These are phyloP conservation scores for Hydroisotoma schaefferi DNA, from an alignment of 2,888 invertebrate genomes.

Conservation along the genomic window DNA sequence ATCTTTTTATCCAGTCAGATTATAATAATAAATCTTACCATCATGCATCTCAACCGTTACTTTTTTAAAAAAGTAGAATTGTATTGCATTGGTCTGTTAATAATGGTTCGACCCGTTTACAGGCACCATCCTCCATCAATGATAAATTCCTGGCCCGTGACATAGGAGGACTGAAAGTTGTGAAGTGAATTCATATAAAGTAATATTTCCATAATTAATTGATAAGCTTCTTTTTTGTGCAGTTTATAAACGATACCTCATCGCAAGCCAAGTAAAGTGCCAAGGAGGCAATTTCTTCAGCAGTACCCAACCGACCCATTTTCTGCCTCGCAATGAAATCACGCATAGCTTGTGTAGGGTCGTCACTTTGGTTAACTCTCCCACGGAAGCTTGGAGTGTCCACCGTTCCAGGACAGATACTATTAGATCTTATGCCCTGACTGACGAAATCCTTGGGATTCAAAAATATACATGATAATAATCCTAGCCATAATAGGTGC, in stretches of 20 bases:
- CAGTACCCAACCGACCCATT: constrained; percentile 50
- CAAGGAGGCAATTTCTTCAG: constrained; percentile 50
- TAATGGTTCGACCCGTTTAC: constrained; percentile 22
- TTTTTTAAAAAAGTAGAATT: neutral
- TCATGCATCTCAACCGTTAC: neutral
- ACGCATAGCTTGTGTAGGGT: constrained; percentile 44
- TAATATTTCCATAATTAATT: too few relatives aligned
- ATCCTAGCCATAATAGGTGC: constrained; percentile 46
- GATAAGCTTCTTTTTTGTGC: too few relatives aligned
- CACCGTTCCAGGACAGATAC: constrained; percentile 49
- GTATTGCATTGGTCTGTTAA: neutral
- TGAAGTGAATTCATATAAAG: neutral
- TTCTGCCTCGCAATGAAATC: constrained; percentile 49
- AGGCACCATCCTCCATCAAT: constrained; percentile 49
- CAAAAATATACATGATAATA: too few relatives aligned
- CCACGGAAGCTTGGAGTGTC: constrained; percentile 46
- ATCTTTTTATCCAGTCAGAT: neutral
- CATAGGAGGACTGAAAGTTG: constrained; percentile 46
- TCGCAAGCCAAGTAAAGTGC: constrained; percentile 50
- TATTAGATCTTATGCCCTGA: constrained; percentile 48
- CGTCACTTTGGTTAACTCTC: constrained; percentile 38
- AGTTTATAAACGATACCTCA: constrained; percentile 46
- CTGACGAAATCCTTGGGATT: constrained; percentile 46
- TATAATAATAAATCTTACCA: neutral
- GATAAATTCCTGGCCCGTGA: constrained; percentile 48